Conservation (phyloP, 2,797 vertebrate species). For the Streptopelia turtur region DNA sequence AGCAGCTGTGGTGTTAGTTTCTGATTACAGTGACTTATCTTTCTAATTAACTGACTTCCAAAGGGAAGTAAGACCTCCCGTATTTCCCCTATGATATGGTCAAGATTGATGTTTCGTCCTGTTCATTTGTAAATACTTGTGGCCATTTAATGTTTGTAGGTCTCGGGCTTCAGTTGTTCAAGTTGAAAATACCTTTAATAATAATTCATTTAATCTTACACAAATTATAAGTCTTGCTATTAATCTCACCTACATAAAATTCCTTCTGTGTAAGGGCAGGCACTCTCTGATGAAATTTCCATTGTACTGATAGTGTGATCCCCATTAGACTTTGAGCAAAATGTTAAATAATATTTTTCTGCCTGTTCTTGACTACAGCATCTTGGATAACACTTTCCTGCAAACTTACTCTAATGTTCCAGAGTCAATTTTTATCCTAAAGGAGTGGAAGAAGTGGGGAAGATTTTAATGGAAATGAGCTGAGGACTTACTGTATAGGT, state of each 20-base stretch:
- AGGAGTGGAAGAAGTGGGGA: background rate
- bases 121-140: background rate
- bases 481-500: background rate
- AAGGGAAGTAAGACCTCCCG: background rate
- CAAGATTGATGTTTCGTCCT: background rate
- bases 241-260: background rate
- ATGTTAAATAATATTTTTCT: background rate
- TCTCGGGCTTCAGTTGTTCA: background rate
- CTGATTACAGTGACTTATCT: background rate
- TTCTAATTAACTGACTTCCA: background rate
- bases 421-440: background rate
- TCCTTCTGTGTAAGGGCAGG: background rate
- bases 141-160: background rate
- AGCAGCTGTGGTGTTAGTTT: background rate
- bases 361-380: background rate
- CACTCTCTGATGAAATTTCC: background rate
- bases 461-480: background rate
- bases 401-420: background rate
- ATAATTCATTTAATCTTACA: background rate
- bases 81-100: background rate
- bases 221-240: background rate
- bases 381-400: background rate
- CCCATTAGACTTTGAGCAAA: background rate
- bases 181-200: background rate
- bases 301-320: rapidly evolving